Percentiles rank a stretch among this genome's conserved stretches.
These are phyloP conservation scores for Cetonia aurata DNA, from an alignment of 2,888 invertebrate genomes.

Conservation along the genomic window DNA sequence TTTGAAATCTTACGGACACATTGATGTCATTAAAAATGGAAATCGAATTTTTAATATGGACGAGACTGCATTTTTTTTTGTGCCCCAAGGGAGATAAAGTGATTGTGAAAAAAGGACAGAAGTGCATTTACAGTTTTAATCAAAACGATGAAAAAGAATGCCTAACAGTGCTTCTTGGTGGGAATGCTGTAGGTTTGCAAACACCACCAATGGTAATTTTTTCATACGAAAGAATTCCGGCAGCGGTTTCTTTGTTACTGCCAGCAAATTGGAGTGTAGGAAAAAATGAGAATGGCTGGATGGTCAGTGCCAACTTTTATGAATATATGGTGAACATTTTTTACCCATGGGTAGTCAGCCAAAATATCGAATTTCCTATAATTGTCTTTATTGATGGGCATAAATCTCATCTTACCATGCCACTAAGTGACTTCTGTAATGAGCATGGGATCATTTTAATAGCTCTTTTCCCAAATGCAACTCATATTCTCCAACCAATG, in stretches of 20 bases:
- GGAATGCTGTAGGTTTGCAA: no score
- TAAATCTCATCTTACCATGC: slow-evolving; percentile 1
- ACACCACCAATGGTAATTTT: slow-evolving; percentile 13
- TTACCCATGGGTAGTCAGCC: slow-evolving; percentile 18
- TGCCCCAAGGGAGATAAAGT: no score
- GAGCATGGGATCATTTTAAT: not conserved
- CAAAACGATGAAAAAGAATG: no score
- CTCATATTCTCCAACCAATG: not conserved
- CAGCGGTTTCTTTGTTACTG: slow-evolving; percentile 16
- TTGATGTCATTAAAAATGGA: no score
- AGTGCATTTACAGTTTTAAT: no score
- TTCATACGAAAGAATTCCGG: slow-evolving; percentile 10
- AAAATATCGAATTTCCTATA: not conserved
- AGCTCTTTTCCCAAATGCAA: not conserved
- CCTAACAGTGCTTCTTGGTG: no score
- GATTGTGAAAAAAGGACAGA: no score
- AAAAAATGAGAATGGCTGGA: not conserved
- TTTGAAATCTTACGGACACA: not conserved
- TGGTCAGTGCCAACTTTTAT: not conserved
- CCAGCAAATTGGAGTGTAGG: slow-evolving; percentile 16
- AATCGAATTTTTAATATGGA: no score
- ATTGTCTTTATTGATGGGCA: not conserved
- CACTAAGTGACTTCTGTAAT: not conserved
- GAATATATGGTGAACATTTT: slow-evolving; percentile 17
- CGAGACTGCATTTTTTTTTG: no score